Conservation (phyloP, 1,140 invertebrate species). For the Drosophila kepulauana region DNA sequence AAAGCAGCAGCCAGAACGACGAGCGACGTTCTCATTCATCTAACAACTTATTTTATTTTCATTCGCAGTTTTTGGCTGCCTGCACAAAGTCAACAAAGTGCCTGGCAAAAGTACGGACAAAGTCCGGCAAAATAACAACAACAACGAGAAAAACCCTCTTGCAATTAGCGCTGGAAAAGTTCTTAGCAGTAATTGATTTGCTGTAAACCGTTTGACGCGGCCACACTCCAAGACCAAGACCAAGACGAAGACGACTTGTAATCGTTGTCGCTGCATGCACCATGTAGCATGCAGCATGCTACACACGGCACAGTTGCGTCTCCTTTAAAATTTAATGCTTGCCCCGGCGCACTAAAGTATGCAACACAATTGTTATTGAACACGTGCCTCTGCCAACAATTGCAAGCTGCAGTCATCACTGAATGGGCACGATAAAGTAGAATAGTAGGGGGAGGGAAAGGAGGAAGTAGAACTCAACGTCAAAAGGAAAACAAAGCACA, state of each 20-base stretch:
- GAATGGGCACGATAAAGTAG: constrained; percentile 9
- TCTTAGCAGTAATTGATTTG: constrained; percentile 81
- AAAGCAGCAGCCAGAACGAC: constrained; percentile 11
- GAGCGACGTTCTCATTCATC: constrained; percentile 64
- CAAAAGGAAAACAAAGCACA: constrained; percentile 76
- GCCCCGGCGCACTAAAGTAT: constrained; percentile 67
- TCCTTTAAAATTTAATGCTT: constrained; percentile 74
- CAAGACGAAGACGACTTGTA: background rate
- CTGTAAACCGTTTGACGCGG: constrained; percentile 78
- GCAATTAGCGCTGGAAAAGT: constrained; percentile 77
- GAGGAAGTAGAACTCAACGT: constrained; percentile 49
- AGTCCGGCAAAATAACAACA: constrained; percentile 19
- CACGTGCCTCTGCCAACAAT: constrained; percentile 60
- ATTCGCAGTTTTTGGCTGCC: constrained; percentile 67
- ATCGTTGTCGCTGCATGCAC: background rate
- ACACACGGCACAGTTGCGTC: constrained; percentile 4
- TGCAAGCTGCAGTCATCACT: constrained; percentile 23
- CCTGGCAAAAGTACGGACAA: constrained; percentile 34
- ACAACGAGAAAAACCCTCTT: constrained; percentile 48
- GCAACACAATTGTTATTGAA: constrained; percentile 81
- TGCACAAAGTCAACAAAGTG: constrained; percentile 74
- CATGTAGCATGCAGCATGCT: background rate
- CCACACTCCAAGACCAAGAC: constrained; percentile 4
- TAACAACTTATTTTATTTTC: constrained; percentile 76
- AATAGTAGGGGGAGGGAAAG: background rate